Evolutionary conservation across 2,113 vertebrate species (phyloP).

Genomic region (Pavo muticus): DNA sequence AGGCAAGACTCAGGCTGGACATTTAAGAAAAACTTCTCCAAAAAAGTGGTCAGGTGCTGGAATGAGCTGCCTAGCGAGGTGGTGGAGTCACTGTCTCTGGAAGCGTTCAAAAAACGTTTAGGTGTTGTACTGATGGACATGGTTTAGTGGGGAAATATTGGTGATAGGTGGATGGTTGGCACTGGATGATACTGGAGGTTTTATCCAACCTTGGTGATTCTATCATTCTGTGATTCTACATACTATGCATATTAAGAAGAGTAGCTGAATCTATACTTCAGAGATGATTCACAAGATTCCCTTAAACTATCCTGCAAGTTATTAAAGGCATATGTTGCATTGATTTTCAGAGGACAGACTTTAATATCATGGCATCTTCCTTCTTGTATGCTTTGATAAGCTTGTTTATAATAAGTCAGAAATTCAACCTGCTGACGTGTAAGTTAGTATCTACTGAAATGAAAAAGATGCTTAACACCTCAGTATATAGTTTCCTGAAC

Average conservation of each 20-base stretch:
- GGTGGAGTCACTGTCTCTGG: too few species aligned
- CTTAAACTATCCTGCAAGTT: neutral
- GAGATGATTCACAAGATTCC: neutral
- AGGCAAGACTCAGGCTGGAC: too few species aligned
- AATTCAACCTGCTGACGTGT: neutral
- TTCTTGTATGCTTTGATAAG: neutral
- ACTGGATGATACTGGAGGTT: too few species aligned
- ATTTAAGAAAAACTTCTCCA: too few species aligned
- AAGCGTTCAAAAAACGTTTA: too few species aligned
- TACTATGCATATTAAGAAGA: neutral
- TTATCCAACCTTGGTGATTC: too few species aligned
- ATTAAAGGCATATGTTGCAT: neutral
- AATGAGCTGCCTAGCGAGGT: too few species aligned
- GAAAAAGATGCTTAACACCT: neutral
- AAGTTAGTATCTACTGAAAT: neutral
- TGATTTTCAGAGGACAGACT: neutral
- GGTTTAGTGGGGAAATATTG: too few species aligned
- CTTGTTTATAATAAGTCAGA: neutral
- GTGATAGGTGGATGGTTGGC: too few species aligned
- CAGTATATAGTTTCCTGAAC: neutral
- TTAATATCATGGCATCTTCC: neutral
- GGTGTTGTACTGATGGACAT: too few species aligned
- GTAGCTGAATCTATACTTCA: neutral
- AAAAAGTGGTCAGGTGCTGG: too few species aligned
- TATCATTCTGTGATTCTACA: neutral